Evolutionary conservation across 2,888 invertebrate species (phyloP), one percentile per base, ranked within the genome.

Genomic region (Gibbula magus): DNA sequence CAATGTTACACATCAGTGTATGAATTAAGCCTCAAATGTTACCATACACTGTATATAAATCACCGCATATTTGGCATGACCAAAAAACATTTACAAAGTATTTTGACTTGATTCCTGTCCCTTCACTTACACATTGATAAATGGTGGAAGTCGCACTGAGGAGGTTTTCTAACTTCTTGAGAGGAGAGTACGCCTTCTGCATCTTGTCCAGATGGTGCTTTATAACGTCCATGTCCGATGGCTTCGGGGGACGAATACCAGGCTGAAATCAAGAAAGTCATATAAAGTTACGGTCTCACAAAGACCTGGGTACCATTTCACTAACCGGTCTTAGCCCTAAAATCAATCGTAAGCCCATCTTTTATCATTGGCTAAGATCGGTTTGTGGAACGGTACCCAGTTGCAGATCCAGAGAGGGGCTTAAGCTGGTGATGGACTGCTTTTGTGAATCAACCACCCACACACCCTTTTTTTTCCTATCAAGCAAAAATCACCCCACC

Each of bases 151-250:
- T 97, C 84, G 97, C 96, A 76, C 96, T 96, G n/a, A 98, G 94
- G 80, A 99, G 95, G 90, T 97, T 95, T 93, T 99, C 98, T 84
- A 99, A 94, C 92, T 99, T 99, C 91, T 98, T 97, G 87, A 98
- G 93, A 0, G 98, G 98, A 39, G 98, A 96, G 93, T 98, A 98
- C 32, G 97, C 96, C 91, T 96, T 96, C 94, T 98, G 98, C 93
- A 98, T 95, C 88, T 96, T 95, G 82, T 95, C 94, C 90, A 98
- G 95, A 92, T 96, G 91, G 77, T 91, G 87, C 75, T 92, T 95
- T 89, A 98, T 97, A 84, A 95, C 94, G 77, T 96, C 95, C 92
- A 98, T 93, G 74, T 96, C 96, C 20, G 95, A 93, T 75, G 96
- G 95, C 18, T 96, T 95, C 51, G 97, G 97, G 77, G 96, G 95